Conservation (phyloP, 1,140 invertebrate genomes). For the Drosophila bocqueti region DNA sequence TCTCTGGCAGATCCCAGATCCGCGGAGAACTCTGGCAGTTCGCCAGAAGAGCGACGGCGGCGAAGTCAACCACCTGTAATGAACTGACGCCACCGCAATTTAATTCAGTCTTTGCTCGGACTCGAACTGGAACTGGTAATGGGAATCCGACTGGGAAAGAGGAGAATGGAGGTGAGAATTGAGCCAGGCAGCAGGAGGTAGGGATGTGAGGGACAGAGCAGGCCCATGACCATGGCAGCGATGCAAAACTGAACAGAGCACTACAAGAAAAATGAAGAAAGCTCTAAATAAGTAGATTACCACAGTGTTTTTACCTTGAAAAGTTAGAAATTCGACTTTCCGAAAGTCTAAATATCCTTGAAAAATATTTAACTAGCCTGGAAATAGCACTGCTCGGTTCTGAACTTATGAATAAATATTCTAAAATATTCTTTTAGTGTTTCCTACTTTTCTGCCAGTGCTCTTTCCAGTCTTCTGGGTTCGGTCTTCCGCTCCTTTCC, state of each 20-base stretch:
- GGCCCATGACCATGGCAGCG: conserved; percentile 45
- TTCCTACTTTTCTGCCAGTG: background rate
- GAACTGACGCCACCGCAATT: conserved; percentile 85
- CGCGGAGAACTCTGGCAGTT: conserved; percentile 24
- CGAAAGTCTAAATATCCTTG: background rate
- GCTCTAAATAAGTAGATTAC: too few relatives aligned
- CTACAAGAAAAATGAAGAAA: background rate
- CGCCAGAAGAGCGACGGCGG: conserved; percentile 62
- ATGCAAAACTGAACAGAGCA: conserved; percentile 46
- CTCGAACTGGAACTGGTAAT: conserved; percentile 24
- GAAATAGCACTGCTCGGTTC: background rate
- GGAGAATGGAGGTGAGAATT: conserved; percentile 4
- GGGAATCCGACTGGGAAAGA: conserved; percentile 29
- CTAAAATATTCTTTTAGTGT: background rate
- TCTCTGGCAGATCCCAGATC: conserved; percentile 21
- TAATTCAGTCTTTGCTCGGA: conserved; percentile 71
- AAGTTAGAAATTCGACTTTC: background rate
- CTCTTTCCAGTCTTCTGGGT: conserved; percentile 1
- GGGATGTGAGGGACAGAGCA: conserved; percentile 2
- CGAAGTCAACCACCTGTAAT: conserved; percentile 85
- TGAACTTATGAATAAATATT: background rate
- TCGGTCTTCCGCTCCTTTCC: conserved; percentile 1
- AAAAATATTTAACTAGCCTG: background rate
- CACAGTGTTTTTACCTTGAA: fast-evolving
- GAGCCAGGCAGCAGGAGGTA: conserved; percentile 7